Evolutionary conservation across 1,140 invertebrate genomes (phyloP).

Genomic region (Dreissena rostriformis): DNA sequence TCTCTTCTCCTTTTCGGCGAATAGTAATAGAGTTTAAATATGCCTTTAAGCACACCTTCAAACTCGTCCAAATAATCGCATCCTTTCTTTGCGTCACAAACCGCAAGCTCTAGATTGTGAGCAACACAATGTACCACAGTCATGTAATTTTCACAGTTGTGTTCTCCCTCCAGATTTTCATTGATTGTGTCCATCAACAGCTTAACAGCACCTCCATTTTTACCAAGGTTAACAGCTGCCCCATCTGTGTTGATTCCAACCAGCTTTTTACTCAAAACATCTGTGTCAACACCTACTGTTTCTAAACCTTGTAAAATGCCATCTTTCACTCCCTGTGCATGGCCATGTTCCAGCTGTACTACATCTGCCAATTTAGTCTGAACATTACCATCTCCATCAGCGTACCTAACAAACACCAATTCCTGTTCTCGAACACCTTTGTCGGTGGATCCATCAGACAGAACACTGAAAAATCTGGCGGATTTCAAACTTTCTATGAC

Average conservation of each 20-base stretch:
- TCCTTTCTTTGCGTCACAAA: too few species aligned
- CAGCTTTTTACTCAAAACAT: neutral
- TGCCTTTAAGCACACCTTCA: neutral
- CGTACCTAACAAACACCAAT: slow-evolving; percentile 9
- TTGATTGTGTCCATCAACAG: neutral
- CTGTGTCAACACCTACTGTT: too few species aligned
- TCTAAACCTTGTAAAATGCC: neutral
- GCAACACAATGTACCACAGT: slow-evolving; percentile 29
- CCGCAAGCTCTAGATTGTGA: too few species aligned
- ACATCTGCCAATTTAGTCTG: slow-evolving; percentile 2
- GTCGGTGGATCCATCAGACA: too few species aligned
- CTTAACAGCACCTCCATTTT: slow-evolving; percentile 14
- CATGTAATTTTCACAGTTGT: slow-evolving; percentile 16
- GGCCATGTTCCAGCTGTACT: slow-evolving; percentile 9
- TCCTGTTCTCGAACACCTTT: neutral
- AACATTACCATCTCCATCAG: neutral
- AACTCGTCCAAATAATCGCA: slow-evolving; percentile 25
- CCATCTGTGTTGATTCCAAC: slow-evolving; percentile 10
- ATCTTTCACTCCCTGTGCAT: slow-evolving; percentile 4
- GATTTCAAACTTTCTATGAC: too few species aligned
- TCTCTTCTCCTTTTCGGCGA: too few species aligned
- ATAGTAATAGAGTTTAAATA: too few species aligned
- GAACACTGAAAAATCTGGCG: too few species aligned
- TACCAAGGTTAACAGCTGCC: slow-evolving; percentile 2
- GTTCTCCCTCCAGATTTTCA: too few species aligned